phyloP scores from a whole-genome alignment of 2,888 invertebrate genomes.

The Lasioglossum oenotherae region DNA sequence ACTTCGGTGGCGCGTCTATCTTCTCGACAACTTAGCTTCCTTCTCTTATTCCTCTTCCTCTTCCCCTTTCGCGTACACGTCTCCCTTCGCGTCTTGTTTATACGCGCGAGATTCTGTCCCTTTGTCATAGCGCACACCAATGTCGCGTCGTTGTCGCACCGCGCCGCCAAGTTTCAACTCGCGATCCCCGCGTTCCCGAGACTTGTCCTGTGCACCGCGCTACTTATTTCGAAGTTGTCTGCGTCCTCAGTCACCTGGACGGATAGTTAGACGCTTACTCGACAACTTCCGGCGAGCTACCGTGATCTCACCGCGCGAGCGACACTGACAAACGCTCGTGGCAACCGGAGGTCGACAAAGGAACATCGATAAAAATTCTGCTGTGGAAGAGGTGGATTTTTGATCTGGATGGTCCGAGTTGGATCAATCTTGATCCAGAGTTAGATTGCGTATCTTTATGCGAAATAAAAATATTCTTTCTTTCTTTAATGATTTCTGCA shows the following conservation, averaged over 20 bases:
- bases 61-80: background rate
- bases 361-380: background rate
- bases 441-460: too few species aligned
- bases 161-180: constrained; percentile 30
- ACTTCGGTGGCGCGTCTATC: background rate
- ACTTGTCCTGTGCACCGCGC: constrained; percentile 38
- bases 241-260: constrained; percentile 17
- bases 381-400: background rate
- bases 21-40: background rate
- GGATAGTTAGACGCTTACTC: constrained; percentile 13
- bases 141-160: background rate
- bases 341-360: background rate
- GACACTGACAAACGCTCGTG: constrained; percentile 34
- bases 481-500: too few species aligned
- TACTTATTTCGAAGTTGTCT: constrained; percentile 53
- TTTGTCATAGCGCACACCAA: constrained; percentile 15
- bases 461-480: too few species aligned
- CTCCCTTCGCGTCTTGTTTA: constrained; percentile 24
- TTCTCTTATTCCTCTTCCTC: background rate
- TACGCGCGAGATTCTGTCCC: constrained; percentile 15
- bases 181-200: constrained; percentile 48
- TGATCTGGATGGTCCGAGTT: too few species aligned
- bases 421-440: too few species aligned
- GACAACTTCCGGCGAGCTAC: constrained; percentile 41
- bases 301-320: constrained; percentile 35